Percentiles rank a stretch among this genome's conserved stretches.
These are phyloP conservation scores for Nephrotoma guestfalica DNA, from an alignment of 2,888 invertebrate species.

Conservation along the genomic window DNA sequence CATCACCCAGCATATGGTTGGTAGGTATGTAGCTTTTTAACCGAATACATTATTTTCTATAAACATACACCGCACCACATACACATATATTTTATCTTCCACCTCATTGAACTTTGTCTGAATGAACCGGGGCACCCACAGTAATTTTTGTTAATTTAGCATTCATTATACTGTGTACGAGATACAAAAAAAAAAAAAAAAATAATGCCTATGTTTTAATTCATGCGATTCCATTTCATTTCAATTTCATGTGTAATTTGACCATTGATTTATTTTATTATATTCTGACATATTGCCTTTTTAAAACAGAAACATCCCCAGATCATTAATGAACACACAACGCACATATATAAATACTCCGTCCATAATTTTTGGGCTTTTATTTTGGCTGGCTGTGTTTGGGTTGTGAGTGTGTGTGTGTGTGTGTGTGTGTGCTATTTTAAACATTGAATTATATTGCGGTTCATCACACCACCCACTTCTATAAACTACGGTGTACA, in stretches of 20 bases:
- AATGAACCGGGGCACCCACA: background rate
- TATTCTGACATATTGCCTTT: background rate
- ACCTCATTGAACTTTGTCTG: background rate
- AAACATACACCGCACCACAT: background rate
- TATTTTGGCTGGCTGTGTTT: no score
- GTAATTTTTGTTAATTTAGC: background rate
- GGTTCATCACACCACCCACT: background rate
- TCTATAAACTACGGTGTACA: background rate
- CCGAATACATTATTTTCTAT: background rate
- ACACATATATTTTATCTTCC: background rate
- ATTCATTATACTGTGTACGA: background rate
- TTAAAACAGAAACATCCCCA: background rate
- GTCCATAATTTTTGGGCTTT: background rate
- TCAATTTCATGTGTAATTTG: background rate
- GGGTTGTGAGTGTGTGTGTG: background rate
- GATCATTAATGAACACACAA: background rate
- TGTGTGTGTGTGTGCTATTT: background rate
- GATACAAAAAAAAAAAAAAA: background rate
- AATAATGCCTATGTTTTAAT: background rate
- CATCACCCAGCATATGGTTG: background rate
- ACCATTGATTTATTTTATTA: background rate
- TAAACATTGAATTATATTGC: background rate
- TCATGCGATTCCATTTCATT: background rate
- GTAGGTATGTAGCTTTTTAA: background rate
- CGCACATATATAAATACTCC: background rate